These are phyloP conservation scores for Leptonema lineaticorne DNA, from an alignment of 1,140 invertebrate genomes.

Conservation along the genomic window DNA sequence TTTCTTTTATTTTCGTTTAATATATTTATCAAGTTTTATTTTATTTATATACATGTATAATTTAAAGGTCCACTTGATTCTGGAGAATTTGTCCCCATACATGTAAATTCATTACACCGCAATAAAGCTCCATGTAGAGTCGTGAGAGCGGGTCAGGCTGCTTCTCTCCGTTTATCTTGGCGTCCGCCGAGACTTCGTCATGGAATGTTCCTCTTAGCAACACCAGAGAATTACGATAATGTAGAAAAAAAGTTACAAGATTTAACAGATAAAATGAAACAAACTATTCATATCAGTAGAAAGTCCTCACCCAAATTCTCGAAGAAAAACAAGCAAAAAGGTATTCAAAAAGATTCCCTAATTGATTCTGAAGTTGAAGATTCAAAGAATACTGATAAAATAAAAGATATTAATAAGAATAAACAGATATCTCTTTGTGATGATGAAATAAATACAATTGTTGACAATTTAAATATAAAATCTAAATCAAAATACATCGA, in stretches of 20 bases:
- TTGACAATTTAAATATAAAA: neutral
- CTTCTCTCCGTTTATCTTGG: conserved; percentile 76
- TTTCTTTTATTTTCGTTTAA: neutral
- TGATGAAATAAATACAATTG: conserved; percentile 1
- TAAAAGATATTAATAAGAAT: neutral
- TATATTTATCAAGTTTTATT: conserved; percentile 13
- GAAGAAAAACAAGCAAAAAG: conserved; percentile 7
- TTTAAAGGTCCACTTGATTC: conserved; percentile 76
- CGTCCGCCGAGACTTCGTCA: conserved; percentile 66
- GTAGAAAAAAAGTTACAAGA: neutral
- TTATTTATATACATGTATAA: conserved; percentile 43
- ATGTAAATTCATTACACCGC: conserved; percentile 82
- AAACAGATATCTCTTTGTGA: neutral
- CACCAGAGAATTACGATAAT: conserved; percentile 31
- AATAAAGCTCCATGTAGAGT: conserved; percentile 86
- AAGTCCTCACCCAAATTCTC: conserved; percentile 1
- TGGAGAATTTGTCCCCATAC: conserved; percentile 78
- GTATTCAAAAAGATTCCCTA: neutral
- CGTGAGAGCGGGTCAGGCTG: conserved; percentile 88
- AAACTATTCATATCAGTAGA: neutral
- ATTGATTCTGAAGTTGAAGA: neutral
- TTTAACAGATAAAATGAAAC: neutral
- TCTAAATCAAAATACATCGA: neutral
- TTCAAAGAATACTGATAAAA: neutral
- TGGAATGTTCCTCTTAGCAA: conserved; percentile 79